phyloP scores from a whole-genome alignment of 2,888 invertebrate species.

The Hirtodrosophila trivittata region DNA sequence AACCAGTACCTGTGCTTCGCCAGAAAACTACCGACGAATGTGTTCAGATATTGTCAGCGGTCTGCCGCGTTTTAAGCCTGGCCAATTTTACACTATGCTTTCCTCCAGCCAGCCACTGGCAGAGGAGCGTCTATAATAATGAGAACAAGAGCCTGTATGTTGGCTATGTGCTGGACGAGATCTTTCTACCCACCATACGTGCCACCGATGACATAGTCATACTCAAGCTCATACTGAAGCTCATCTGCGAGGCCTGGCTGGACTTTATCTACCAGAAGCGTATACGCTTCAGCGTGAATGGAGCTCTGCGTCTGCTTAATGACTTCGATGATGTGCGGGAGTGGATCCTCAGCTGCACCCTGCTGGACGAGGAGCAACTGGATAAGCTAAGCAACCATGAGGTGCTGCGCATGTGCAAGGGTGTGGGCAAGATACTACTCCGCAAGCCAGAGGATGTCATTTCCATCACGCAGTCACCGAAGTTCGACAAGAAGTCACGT shows the following conservation, averaged over 20 bases:
- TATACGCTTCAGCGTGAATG: conserved; percentile 92
- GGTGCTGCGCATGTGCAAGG: conserved; percentile 89
- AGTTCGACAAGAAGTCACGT: conserved; percentile 69
- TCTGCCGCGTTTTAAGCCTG: conserved; percentile 90
- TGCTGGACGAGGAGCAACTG: conserved; percentile 85
- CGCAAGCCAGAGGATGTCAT: conserved; percentile 93
- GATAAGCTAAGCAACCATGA: conserved; percentile 85
- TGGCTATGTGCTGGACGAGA: conserved; percentile 89
- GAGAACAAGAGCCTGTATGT: conserved; percentile 87
- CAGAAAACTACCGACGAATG: conserved; percentile 90
- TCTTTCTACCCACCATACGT: conserved; percentile 90
- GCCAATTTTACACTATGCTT: conserved; percentile 93
- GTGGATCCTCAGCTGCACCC: conserved; percentile 89
- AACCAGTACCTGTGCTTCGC: accelerated
- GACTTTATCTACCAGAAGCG: conserved; percentile 93
- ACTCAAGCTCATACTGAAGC: conserved; percentile 90
- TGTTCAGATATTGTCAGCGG: conserved; percentile 88
- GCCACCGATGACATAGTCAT: conserved; percentile 90
- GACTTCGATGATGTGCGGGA: conserved; percentile 91
- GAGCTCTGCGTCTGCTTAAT: conserved; percentile 90
- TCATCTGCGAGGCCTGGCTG: conserved; percentile 94
- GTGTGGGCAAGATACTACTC: conserved; percentile 91
- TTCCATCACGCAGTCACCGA: conserved; percentile 87
- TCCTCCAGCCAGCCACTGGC: conserved; percentile 89
- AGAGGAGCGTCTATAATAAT: conserved; percentile 75